phyloP scores from a whole-genome alignment of 2,113 vertebrate genomes.

The Capreolus pygargus region DNA sequence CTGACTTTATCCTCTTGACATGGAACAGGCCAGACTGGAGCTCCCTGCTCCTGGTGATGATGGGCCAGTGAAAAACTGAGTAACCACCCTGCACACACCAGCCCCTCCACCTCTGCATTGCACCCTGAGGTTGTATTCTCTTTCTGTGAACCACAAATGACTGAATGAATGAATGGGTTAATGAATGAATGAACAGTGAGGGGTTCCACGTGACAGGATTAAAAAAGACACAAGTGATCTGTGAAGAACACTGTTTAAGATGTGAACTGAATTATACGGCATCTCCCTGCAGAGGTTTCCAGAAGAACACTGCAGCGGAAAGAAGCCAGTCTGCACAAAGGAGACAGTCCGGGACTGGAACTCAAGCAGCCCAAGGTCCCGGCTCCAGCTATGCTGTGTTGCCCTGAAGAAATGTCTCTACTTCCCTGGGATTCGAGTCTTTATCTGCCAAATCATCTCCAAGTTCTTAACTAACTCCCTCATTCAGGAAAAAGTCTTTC shows the following conservation, averaged over 20 bases:
- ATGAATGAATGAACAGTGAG: not conserved
- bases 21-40: not conserved
- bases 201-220: not conserved
- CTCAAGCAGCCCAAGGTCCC: not conserved
- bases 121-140: not conserved
- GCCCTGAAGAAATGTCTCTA: not conserved
- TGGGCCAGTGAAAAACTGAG: not conserved
- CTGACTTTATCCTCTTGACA: not conserved
- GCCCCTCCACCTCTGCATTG: not conserved
- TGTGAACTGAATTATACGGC: not conserved
- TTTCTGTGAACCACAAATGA: not conserved
- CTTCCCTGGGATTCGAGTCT: not conserved
- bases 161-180: not conserved
- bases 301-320: not conserved
- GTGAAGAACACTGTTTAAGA: not conserved
- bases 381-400: too few relatives aligned
- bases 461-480: not conserved
- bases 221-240: not conserved
- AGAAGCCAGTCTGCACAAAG: not conserved
- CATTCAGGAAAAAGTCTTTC: not conserved
- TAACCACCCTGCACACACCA: not conserved
- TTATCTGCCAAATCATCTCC: not conserved
- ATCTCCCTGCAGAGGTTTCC: not conserved
- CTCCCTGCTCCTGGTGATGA: not conserved
- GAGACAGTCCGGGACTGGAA: not conserved